These are phyloP conservation scores for Sorex fumeus DNA, from an alignment of 2,113 vertebrate species.

Conservation along the genomic window DNA sequence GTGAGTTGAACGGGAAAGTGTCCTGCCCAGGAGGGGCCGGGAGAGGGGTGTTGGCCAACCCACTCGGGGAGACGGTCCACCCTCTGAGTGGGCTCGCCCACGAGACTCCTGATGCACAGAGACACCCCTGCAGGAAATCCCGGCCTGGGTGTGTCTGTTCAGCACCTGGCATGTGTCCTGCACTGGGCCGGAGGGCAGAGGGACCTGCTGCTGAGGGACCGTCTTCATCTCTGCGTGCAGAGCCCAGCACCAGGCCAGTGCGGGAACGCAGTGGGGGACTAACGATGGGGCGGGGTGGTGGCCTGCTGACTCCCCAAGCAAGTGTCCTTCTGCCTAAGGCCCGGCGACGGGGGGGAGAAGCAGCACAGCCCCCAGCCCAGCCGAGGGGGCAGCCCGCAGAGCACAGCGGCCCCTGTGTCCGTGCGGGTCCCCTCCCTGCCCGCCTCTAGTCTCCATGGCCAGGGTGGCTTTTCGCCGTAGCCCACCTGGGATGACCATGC, in stretches of 20 bases:
- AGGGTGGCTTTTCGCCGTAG: too few relatives aligned
- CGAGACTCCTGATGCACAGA: too few relatives aligned
- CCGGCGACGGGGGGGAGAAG: slow-evolving; percentile 24
- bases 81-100: not conserved
- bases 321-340: slow-evolving; percentile 67
- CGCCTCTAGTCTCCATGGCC: not conserved
- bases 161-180: too few relatives aligned
- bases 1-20: not conserved
- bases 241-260: not conserved
- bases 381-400: too few relatives aligned
- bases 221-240: too few relatives aligned
- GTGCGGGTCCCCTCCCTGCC: not conserved
- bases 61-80: not conserved
- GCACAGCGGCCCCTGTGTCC: not conserved
- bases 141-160: too few relatives aligned
- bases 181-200: too few relatives aligned
- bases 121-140: too few relatives aligned
- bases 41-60: not conserved
- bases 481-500: not conserved
- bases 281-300: not conserved
- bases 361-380: accelerated
- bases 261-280: not conserved
- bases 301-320: not conserved
- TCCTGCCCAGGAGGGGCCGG: not conserved
- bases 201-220: too few relatives aligned